phyloP scores from a whole-genome alignment of 2,888 invertebrate species.

The Onthophagus sagittarius region DNA sequence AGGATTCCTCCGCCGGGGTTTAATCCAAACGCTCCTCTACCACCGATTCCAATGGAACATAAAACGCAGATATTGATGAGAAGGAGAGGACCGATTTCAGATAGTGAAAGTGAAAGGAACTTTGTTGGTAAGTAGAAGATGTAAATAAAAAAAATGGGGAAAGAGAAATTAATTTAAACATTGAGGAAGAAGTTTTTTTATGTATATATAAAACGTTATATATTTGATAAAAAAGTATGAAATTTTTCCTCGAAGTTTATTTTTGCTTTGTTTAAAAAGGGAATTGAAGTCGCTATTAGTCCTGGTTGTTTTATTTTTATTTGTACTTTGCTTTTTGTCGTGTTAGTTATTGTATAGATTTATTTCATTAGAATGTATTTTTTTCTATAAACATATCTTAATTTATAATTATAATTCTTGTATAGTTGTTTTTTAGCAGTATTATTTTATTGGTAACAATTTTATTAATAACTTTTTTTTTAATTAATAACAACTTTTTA shows the following conservation, averaged over 20 bases:
- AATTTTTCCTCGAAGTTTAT: constrained; percentile 34
- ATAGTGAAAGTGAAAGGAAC: constrained; percentile 61
- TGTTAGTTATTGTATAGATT: constrained; percentile 23
- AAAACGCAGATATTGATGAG: constrained; percentile 26
- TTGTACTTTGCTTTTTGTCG: constrained; percentile 18
- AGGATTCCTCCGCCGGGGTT: constrained; percentile 19
- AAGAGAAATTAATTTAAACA: constrained; percentile 17
- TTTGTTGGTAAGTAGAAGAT: constrained; percentile 27
- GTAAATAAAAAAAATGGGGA: constrained; percentile 16
- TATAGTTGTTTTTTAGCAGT: constrained; percentile 18
- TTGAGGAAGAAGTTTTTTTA: constrained; percentile 30
- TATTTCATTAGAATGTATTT: constrained; percentile 26
- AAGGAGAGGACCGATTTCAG: constrained; percentile 46
- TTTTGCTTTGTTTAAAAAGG: constrained; percentile 13
- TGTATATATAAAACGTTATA: constrained; percentile 4
- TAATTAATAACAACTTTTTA: background rate
- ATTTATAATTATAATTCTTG: constrained; percentile 9
- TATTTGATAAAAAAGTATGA: background rate
- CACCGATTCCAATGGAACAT: constrained; percentile 43
- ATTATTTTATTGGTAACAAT: constrained; percentile 19
- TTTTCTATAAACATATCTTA: constrained; percentile 16
- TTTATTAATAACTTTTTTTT: constrained; percentile 20
- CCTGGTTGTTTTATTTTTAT: constrained; percentile 23
- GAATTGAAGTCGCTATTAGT: constrained; percentile 44
- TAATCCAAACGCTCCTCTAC: constrained; percentile 46